Evolutionary conservation across 2,797 vertebrate species (phyloP), one percentile per base, ranked within the genome.

Genomic region (Falco novaeseelandiae): DNA sequence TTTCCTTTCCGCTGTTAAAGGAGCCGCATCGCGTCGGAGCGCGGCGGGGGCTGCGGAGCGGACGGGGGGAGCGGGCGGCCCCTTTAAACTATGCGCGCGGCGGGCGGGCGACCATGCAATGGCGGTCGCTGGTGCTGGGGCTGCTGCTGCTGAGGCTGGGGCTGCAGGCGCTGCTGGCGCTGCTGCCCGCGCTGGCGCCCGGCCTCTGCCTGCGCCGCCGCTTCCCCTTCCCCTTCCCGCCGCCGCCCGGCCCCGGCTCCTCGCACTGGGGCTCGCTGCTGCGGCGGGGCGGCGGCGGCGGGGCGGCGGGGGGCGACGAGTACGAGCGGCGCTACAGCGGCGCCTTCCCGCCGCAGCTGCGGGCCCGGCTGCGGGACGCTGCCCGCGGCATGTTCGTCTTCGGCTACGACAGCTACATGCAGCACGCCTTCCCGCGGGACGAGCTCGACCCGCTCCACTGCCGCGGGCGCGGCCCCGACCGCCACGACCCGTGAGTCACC

Each of bases 391-490:
- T 99, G 99, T 99, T 99, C 96, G 99, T 98, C 78, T 99, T 99
- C 91, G 99, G 99, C 95, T 99, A 99, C 96, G 99, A 99, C 97
- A 99, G 99, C 98, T 99, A 99, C 98, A 99, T 99, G 99, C 99
- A 97, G 93, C 98, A 99, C 97, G 99, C 99, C 59, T 99, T 99
- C 91, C 99, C 99, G 2, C 98, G 99, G 86, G 99, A 99, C 98
- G 99, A 99, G 98, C 99, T 99, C 36, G 99, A 99, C 94, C 99
- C 99, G 32, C 99, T 99, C 83, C 98, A 99, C 96, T 99, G 99
- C 98, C 96, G 98, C 70, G 99, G 99, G 30, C 98, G 99, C 36
- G 99, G 99, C 13, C 99, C 99, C 25, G 99, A 99, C 97, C 98
- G 98, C 57, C 97, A 98, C 4, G 98, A 99, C 97, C 99, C 99